Conservation (phyloP, 2,888 invertebrate genomes). For the Acanthococcus lagerstroemiae region DNA sequence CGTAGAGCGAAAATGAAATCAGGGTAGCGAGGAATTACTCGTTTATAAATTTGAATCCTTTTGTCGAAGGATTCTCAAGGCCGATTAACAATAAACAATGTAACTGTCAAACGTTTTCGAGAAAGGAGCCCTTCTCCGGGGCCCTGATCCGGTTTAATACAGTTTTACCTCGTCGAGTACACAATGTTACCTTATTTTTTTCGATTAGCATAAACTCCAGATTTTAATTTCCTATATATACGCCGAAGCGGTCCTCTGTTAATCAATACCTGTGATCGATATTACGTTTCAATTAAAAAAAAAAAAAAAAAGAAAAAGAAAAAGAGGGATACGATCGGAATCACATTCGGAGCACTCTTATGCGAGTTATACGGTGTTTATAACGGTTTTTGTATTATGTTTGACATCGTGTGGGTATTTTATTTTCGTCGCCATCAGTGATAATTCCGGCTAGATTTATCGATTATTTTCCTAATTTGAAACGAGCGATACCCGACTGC, state of each 20-base stretch:
- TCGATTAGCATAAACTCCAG: not conserved
- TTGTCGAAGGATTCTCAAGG: conserved; percentile 20
- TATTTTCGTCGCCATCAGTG: too few relatives aligned
- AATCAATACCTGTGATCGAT: not conserved
- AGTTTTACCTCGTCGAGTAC: not conserved
- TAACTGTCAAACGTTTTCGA: conserved; percentile 28
- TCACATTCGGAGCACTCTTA: not conserved
- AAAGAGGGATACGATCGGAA: not conserved
- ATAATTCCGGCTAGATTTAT: not conserved
- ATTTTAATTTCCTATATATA: not conserved
- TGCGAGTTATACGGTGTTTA: not conserved
- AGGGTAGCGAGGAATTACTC: not conserved
- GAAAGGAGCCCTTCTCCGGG: conserved; percentile 12
- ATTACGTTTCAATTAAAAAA: not conserved
- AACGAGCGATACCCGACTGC: too few relatives aligned
- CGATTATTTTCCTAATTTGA: not conserved
- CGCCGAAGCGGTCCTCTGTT: not conserved
- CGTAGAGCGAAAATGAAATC: too few relatives aligned
- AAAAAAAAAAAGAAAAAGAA: not conserved
- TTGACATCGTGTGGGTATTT: not conserved
- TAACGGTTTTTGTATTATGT: not conserved
- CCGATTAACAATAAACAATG: conserved; percentile 32
- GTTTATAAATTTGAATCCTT: not conserved
- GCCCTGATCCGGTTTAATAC: not conserved
- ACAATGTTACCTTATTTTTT: not conserved